Conservation (phyloP, 2,888 invertebrate genomes). For the Sturmia bella region DNA sequence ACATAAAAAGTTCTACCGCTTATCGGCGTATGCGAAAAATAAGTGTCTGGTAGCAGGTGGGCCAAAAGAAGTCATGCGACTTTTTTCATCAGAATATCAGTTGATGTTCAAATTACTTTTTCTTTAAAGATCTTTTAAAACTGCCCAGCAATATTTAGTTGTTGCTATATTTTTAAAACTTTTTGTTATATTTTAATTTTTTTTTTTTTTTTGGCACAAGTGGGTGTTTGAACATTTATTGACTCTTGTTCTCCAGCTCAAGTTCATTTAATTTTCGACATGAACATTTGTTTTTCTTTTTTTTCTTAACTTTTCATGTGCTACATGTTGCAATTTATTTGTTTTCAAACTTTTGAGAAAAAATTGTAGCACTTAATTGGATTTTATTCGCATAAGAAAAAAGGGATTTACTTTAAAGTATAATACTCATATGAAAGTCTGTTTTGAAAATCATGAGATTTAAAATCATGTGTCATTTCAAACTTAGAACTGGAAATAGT, state of each 20-base stretch:
- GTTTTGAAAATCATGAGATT: too few relatives aligned
- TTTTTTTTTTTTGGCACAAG: conserved; percentile 16
- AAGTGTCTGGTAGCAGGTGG: too few relatives aligned
- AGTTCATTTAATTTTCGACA: conserved; percentile 63
- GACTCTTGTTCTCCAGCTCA: conserved; percentile 59
- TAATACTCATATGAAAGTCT: too few relatives aligned
- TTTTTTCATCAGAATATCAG: background rate
- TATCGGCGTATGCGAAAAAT: too few relatives aligned
- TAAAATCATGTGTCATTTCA: too few relatives aligned
- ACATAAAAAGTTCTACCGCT: too few relatives aligned
- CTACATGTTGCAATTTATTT: conserved; percentile 30
- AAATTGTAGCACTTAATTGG: conserved; percentile 31
- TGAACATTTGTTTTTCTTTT: conserved; percentile 28
- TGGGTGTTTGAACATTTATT: conserved; percentile 61
- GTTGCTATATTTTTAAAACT: background rate
- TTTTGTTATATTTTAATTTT: too few relatives aligned
- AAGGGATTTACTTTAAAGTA: background rate
- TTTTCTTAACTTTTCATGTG: conserved; percentile 30
- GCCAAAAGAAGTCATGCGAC: background rate
- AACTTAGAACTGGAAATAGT: too few relatives aligned
- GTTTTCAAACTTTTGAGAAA: background rate
- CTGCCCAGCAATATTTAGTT: background rate
- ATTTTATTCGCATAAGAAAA: conserved; percentile 5
- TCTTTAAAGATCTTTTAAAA: conserved; percentile 2
- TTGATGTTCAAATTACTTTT: background rate